Evolutionary conservation across 2,113 vertebrate genomes (phyloP), one percentile per base, ranked within the genome.

Genomic region (Coregonus clupeaformis): DNA sequence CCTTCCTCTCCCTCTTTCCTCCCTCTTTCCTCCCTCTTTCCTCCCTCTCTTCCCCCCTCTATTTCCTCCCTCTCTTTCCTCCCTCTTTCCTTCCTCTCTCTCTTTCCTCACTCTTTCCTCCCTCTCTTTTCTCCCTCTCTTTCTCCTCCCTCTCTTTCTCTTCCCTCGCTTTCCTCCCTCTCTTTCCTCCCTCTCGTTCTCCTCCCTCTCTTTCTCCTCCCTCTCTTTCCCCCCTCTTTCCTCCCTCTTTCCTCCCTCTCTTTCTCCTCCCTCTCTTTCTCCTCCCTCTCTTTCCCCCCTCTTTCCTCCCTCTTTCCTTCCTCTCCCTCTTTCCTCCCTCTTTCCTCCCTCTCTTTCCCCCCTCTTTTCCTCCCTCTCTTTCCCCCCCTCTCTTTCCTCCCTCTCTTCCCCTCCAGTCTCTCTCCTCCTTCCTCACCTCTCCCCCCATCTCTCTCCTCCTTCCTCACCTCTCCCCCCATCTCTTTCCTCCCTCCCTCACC

Each of bases 181-280:
- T 16, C 55, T 16, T 59, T 16, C 11, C 13, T 1, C 16, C 0
- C 3, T 13, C 47, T 52, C 0, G 0, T 20, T 27, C 2, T 29
- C 3, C 22, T 5, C 55, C 55, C 20, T 5, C 20, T 16, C 55
- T 16, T 5, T 18, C 6, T 5, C 55, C 24, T 47, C 14, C 0
- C 20, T 5, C 45, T 0, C 6, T n/a, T n/a, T n/a, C n/a, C n/a
- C n/a, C n/a, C n/a, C n/a, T 69, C 13, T 27, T 27, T 16, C 13
- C 55, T 16, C n/a, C n/a, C n/a, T 69, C 13, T 27, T 27, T 16
- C 13, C 55, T 16, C 55, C 20, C 55, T 16, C 55, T 16, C 20
- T 16, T 13, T 1, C 55, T 18, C 55, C 55, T 16, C n/a, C n/a
- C n/a, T n/a, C n/a, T n/a, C n/a, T n/a, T n/a, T n/a, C 20, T 16